A percentile compares a stretch with the other conserved stretches of the same genome.
Conservation (phyloP, 1,140 invertebrate genomes). For the Patella vulgata region DNA sequence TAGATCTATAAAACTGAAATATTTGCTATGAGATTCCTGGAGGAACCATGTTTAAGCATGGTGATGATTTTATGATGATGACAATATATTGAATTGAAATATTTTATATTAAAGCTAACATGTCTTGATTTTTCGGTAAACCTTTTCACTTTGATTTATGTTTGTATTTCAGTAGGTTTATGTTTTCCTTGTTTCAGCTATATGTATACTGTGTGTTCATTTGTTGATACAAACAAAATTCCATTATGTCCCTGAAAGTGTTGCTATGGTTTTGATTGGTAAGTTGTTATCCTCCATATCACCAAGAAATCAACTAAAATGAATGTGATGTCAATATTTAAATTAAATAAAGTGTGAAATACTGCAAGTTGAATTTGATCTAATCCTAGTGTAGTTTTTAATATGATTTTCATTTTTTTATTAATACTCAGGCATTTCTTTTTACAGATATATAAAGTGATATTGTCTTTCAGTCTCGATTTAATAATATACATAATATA, state of each 20-base stretch:
- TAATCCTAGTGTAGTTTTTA: too few species aligned
- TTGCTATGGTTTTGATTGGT: constrained; percentile 94
- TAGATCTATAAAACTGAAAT: background rate
- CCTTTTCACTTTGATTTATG: constrained; percentile 4
- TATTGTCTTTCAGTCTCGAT: too few species aligned
- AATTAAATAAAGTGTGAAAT: too few species aligned
- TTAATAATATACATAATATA: too few species aligned
- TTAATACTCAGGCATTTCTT: too few species aligned
- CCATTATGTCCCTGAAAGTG: constrained; percentile 95
- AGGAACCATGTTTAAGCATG: constrained; percentile 6
- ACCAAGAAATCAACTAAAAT: too few species aligned
- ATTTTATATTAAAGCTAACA: too few species aligned
- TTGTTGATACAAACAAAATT: constrained; percentile 94
- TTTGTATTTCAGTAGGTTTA: constrained; percentile 5
- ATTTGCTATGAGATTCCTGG: background rate
- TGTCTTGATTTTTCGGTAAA: constrained; percentile 14
- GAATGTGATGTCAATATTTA: too few species aligned
- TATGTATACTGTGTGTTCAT: constrained; percentile 92
- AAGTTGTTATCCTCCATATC: constrained; percentile 35
- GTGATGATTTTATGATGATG: background rate
- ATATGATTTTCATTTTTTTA: too few species aligned
- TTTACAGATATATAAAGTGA: too few species aligned
- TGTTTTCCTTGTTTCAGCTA: constrained; percentile 49
- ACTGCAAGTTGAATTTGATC: too few species aligned
- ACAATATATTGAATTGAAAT: background rate